Conservation (phyloP, 2,888 invertebrate genomes). For the Pandemis cinnamomeana region DNA sequence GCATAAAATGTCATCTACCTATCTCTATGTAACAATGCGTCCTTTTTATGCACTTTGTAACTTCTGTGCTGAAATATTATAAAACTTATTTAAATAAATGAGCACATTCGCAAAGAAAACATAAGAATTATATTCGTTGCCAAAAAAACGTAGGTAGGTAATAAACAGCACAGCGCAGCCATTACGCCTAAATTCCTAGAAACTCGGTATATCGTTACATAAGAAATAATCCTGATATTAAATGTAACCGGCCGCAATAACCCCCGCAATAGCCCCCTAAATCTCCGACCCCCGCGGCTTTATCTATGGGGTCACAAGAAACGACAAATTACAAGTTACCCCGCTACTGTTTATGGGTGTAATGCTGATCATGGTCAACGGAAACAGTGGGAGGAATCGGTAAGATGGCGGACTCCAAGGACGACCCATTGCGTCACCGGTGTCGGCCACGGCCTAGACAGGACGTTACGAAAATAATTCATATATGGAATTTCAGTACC, state of each 20-base stretch:
- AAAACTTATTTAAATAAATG: background rate
- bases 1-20: too few species aligned
- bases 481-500: too few species aligned
- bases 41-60: too few species aligned
- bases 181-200: slow-evolving; percentile 10
- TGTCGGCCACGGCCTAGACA: background rate
- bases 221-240: slow-evolving; percentile 37
- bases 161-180: background rate
- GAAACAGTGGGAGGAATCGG: background rate
- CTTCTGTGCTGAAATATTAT: too few species aligned
- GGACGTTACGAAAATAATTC: too few species aligned
- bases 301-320: slow-evolving; percentile 49
- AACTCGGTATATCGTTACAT: slow-evolving; percentile 17
- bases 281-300: slow-evolving; percentile 46
- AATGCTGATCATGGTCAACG: slow-evolving; percentile 21
- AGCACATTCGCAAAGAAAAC: background rate
- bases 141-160: background rate
- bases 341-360: slow-evolving; percentile 15
- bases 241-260: slow-evolving; percentile 42
- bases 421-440: background rate
- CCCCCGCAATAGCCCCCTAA: slow-evolving; percentile 34
- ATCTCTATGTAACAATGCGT: too few species aligned
- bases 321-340: slow-evolving; percentile 24
- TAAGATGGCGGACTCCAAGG: too few species aligned
- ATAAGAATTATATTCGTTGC: background rate